Evolutionary conservation across 1,140 invertebrate species (phyloP), one percentile per base, ranked within the genome.

Genomic region (Ceratosolen fusciceps): DNA sequence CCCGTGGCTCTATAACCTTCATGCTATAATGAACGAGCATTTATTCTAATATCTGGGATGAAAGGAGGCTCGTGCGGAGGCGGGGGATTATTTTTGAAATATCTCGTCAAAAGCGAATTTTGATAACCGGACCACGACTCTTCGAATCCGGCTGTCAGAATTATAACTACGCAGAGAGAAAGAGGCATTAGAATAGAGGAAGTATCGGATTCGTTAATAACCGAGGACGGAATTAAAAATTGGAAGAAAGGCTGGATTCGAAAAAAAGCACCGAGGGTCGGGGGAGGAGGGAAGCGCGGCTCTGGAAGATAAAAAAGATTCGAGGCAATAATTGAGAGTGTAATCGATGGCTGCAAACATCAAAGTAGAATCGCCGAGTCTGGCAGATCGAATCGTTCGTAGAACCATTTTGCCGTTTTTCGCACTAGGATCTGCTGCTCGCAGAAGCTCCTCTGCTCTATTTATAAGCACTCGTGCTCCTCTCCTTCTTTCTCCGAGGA

Each of bases 301-400:
- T 7, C 12, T 21, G 80, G 65, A 71, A 73, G 80, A 54, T 31
- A 49, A 78, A 68, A 19, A 34, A 8, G 54, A 82, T 75, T 82
- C 77, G 65, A 80, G 74, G 84, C 83, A 84, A 85, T 86, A 86
- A 86, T 86, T 86, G 83, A 86, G 84, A 85, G 82, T 81, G 85
- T 85, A 85, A 86, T 86, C 84, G 83, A 82, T 77, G 79, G 80
- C 80, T 79, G 79, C 84, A 74, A 80, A 85, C 84, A 85, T 85
- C 84, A 85, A 85, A 85, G 84, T 79, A 71, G 39, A 29, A 80
- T 70, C 82, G 68, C 47, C 21, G 71, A 68, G 72, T 76, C 80
- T 62, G n/a, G 4, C 19, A 74, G 21, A 0, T 47, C 2, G n/a
- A 16, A 74, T 75, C 58, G 31, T n/a, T 72, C 31, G 70, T 60